Evolutionary conservation across 2,797 vertebrate genomes (phyloP).

Genomic region (Hoplostethus atlanticus): DNA sequence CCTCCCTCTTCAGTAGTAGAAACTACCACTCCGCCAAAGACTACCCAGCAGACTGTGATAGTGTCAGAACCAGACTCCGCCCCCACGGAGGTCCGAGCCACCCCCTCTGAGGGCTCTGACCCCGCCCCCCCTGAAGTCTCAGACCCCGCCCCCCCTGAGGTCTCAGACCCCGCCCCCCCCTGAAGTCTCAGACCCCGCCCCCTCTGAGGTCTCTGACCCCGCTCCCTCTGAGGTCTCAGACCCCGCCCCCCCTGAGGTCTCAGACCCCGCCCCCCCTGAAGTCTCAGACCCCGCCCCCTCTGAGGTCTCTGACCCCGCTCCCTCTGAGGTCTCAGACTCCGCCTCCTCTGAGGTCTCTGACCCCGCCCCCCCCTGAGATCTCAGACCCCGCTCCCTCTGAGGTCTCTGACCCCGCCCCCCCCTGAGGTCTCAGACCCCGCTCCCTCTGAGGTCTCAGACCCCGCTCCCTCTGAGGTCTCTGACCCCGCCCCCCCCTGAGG

Average conservation of each 20-base stretch:
- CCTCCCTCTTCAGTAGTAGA: conserved; percentile 12
- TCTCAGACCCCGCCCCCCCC: neutral
- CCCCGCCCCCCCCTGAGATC: conserved; percentile 7
- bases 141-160: neutral
- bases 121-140: neutral
- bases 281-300: neutral
- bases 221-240: neutral
- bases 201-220: neutral
- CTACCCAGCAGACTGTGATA: conserved; percentile 9
- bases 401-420: conserved; percentile 8
- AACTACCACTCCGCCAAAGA: neutral
- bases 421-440: conserved; percentile 26
- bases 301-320: conserved; percentile 25
- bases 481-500: neutral
- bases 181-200: neutral
- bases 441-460: neutral
- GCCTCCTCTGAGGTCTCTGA: conserved; percentile 28
- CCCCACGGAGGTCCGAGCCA: neutral
- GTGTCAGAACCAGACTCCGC: conserved; percentile 48
- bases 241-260: neutral
- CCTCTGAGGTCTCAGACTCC: conserved; percentile 10
- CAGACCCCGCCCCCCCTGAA: neutral
- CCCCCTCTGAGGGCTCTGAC: neutral
- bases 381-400: neutral
- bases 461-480: neutral